Evolutionary conservation across 1,140 invertebrate genomes (phyloP), one percentile per base, ranked within the genome.

Genomic region (Sinonovacula constricta): DNA sequence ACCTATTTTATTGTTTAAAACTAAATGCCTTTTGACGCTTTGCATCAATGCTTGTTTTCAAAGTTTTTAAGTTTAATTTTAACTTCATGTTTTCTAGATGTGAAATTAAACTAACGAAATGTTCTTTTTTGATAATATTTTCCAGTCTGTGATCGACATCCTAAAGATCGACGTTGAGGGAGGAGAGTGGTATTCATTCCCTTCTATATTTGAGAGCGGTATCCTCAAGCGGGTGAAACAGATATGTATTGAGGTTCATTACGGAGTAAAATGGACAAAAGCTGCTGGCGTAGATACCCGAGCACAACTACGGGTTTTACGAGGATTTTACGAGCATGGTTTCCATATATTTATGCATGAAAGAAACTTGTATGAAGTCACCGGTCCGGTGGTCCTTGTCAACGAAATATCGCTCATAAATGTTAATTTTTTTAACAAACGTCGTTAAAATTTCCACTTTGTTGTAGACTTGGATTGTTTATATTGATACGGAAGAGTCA

Each of bases 111-210:
- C n/a, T n/a, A n/a, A n/a, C n/a, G n/a, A n/a, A n/a, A n/a, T n/a
- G n/a, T n/a, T n/a, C n/a, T n/a, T n/a, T n/a, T 59, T 28, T 65
- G 12, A 24, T 30, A 18, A 7, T 51, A 36, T 12, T 49, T 70
- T 70, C 2, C 68, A 70, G 68, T 34, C 53, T 12, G 10, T 26
- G 10, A 59, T 70, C 14, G 68, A 70, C 24, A 56, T 70, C 18
- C 30, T 70, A 15, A 70, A 70, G 33, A 70, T 70, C 12, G 68
- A 70, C 51, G 59, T 70, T n/a, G 68, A 70, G 53, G 68, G 68
- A 31, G 24, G 54, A 31, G 68, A 70, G 34, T 70, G 68, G 68
- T 14, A 2, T 15, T 22, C 68, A 7, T 33, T 70, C 5, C 33
- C 30, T 2, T 53, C 57, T 24, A 70, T 70, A 14, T 31, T 70